These are phyloP conservation scores for Adelognathus sp. DNA, from an alignment of 2,888 invertebrate genomes.

Conservation along the genomic window DNA sequence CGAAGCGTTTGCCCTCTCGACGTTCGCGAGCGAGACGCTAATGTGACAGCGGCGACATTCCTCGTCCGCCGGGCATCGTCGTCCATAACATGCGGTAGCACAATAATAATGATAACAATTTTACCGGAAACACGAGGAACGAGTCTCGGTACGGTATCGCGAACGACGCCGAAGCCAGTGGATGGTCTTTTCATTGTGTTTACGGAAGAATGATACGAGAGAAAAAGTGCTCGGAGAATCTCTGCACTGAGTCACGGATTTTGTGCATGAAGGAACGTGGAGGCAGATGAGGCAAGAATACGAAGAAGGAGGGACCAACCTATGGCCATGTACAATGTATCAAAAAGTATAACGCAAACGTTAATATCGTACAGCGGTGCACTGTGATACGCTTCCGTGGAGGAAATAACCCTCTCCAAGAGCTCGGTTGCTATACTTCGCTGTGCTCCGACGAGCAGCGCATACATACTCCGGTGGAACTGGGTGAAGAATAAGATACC, in stretches of 20 bases:
- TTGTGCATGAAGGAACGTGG: constrained; percentile 27
- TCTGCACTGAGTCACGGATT: constrained; percentile 42
- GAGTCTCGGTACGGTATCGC: background rate
- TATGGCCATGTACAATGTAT: constrained; percentile 4
- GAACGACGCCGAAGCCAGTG: constrained; percentile 5
- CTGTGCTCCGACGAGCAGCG: constrained; percentile 15
- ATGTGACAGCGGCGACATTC: constrained; percentile 78
- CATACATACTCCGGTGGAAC: constrained; percentile 63
- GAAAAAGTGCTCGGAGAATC: constrained; percentile 32
- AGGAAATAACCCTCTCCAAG: constrained; percentile 54
- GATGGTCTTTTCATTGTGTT: background rate
- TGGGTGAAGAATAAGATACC: constrained; percentile 80
- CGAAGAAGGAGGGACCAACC: constrained; percentile 29
- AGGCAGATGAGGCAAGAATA: constrained; percentile 19
- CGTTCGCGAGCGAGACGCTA: constrained; percentile 71
- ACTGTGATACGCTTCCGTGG: constrained; percentile 31
- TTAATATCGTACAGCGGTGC: constrained; percentile 24
- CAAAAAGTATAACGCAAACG: background rate
- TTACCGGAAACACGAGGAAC: constrained; percentile 37
- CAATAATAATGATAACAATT: constrained; percentile 57
- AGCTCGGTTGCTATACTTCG: constrained; percentile 32
- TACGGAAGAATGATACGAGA: constrained; percentile 1
- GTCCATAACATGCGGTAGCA: constrained; percentile 49
- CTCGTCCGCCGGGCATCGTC: constrained; percentile 47
- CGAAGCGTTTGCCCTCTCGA: constrained; percentile 65